Evolutionary conservation across 2,888 invertebrate genomes (phyloP).

Genomic region (Dascillus cervinus): DNA sequence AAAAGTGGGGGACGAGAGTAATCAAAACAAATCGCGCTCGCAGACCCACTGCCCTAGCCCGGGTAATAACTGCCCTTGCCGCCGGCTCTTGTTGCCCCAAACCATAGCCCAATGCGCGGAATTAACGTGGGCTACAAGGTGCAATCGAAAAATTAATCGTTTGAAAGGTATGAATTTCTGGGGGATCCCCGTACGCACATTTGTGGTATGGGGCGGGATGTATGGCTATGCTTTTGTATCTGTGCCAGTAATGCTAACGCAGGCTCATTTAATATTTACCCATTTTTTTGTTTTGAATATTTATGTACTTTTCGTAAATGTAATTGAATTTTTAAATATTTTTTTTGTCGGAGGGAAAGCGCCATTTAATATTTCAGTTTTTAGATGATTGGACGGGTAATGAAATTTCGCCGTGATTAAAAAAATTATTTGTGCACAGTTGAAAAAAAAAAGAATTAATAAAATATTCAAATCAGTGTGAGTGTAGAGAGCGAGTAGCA

Average conservation of each 20-base stretch:
- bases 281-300: constrained; percentile 27
- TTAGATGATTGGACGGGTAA: too few relatives aligned
- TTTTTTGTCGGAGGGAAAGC: too few relatives aligned
- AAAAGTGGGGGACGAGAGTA: constrained; percentile 34
- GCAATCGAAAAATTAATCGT: too few relatives aligned
- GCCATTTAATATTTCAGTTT: too few relatives aligned
- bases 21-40: constrained; percentile 39
- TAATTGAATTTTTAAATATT: constrained; percentile 33
- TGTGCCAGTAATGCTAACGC: constrained; percentile 21
- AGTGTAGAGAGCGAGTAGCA: too few relatives aligned
- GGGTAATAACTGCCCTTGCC: constrained; percentile 31
- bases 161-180: not conserved
- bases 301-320: constrained; percentile 30
- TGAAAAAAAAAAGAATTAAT: too few relatives aligned
- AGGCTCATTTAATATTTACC: constrained; percentile 21
- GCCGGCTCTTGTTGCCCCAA: constrained; percentile 19
- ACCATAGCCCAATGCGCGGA: too few relatives aligned
- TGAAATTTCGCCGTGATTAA: too few relatives aligned
- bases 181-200: constrained; percentile 6
- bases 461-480: too few relatives aligned
- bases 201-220: constrained; percentile 14
- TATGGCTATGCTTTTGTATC: constrained; percentile 16
- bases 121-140: too few relatives aligned
- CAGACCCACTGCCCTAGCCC: constrained; percentile 35
- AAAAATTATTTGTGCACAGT: too few relatives aligned